A percentile compares a stretch with the other conserved stretches of the same genome.
Conservation (phyloP, 2,888 invertebrate species). For the Polia nebulosa region DNA sequence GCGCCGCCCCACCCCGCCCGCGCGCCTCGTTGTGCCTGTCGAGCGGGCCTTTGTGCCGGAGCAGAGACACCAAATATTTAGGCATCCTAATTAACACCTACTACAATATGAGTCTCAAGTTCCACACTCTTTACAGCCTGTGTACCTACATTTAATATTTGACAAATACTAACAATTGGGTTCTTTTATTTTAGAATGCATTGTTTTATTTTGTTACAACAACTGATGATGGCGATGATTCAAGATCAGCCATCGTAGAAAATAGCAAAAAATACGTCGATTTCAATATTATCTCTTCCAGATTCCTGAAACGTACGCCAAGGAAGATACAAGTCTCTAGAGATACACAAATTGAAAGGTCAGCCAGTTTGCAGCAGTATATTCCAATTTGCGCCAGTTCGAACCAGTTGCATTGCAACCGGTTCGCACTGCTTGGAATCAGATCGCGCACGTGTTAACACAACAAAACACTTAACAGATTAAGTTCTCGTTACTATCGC, state of each 20-base stretch:
- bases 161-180: not conserved
- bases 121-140: not conserved
- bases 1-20: not conserved
- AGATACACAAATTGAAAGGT: not conserved
- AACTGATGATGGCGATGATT: not conserved
- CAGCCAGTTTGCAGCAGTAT: not conserved
- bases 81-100: conserved; percentile 45
- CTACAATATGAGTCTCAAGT: not conserved
- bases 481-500: conserved; percentile 45
- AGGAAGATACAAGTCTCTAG: not conserved
- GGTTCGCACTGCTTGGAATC: not conserved
- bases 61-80: conserved; percentile 27
- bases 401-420: conserved; percentile 12
- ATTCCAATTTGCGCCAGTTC: not conserved
- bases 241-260: no score
- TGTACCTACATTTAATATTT: not conserved
- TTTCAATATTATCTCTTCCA: not conserved
- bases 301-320: not conserved
- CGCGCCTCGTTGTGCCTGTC: not conserved
- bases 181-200: no score
- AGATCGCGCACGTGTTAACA: conserved; percentile 34
- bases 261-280: not conserved
- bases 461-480: conserved; percentile 58
- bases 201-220: not conserved
- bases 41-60: conserved; percentile 27